These are phyloP conservation scores for Lasioglossum malachurum DNA, from an alignment of 2,888 invertebrate genomes.

Conservation along the genomic window DNA sequence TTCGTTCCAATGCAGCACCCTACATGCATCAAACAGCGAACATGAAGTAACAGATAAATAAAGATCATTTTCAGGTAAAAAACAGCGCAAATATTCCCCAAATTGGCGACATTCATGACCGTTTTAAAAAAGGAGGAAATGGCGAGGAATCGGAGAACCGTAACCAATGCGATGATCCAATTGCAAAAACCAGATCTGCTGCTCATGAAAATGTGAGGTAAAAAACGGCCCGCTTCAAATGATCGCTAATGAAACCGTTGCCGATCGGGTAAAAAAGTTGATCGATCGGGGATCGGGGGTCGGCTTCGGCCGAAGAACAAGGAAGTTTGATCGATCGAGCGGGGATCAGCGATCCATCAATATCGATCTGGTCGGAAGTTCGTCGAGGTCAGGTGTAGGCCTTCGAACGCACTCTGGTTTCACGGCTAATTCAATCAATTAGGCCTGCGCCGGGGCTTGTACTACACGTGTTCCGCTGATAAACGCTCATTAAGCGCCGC, in stretches of 20 bases:
- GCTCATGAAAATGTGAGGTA: neutral
- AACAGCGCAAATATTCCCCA: neutral
- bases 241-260: constrained; percentile 50
- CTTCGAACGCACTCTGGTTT: constrained; percentile 37
- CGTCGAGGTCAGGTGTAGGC: constrained; percentile 54
- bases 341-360: constrained; percentile 35
- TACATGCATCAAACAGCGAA: neutral
- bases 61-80: neutral
- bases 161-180: neutral
- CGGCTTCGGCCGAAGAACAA: constrained; percentile 21
- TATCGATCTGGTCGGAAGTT: constrained; percentile 41
- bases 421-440: constrained; percentile 65
- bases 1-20: neutral
- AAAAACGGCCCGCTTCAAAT: constrained; percentile 16
- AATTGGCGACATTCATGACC: neutral
- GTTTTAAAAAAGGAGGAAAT: neutral
- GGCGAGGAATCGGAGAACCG: neutral
- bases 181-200: constrained; percentile 5
- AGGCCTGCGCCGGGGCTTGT: constrained; percentile 23
- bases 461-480: constrained; percentile 55
- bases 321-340: constrained; percentile 54
- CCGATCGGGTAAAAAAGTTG: constrained; percentile 32
- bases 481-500: constrained; percentile 44
- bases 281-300: constrained; percentile 62
- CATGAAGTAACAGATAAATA: neutral